These are phyloP conservation scores for Drosophila melanosoma DNA, from an alignment of 2,888 invertebrate species.

Conservation along the genomic window DNA sequence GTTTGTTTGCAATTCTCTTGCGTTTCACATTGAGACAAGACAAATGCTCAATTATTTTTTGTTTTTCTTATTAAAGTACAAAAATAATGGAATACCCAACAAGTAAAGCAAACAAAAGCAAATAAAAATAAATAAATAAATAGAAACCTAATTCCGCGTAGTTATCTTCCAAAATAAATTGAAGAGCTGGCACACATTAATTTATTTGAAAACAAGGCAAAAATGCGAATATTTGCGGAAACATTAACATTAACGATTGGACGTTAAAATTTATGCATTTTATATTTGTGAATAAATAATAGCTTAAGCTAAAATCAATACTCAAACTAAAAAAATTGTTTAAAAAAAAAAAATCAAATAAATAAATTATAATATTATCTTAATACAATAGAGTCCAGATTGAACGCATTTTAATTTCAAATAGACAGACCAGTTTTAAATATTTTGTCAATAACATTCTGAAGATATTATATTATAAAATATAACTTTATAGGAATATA, in stretches of 20 bases:
- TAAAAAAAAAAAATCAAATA: not conserved
- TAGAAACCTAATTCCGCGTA: conserved; percentile 39
- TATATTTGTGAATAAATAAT: conserved; percentile 14
- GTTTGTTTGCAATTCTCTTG: conserved; percentile 58
- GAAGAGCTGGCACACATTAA: conserved; percentile 1
- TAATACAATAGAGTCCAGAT: not conserved
- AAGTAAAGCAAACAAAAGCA: conserved; percentile 19
- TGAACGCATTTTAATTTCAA: not conserved
- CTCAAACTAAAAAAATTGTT: not conserved
- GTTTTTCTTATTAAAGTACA: conserved; percentile 23
- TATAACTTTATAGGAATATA: not conserved
- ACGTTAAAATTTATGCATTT: conserved; percentile 14
- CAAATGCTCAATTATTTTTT: conserved; percentile 53
- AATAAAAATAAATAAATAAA: conserved; percentile 34
- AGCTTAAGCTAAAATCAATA: not conserved
- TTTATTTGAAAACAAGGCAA: not conserved
- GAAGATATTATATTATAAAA: not conserved
- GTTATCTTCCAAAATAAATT: conserved; percentile 16
- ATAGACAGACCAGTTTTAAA: not conserved
- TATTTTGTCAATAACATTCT: not conserved
- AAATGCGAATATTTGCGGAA: not conserved
- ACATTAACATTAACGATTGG: conserved; percentile 14
- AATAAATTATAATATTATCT: not conserved
- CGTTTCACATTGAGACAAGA: conserved; percentile 42
- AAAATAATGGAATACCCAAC: conserved; percentile 30